These are phyloP conservation scores for Dreissena rostriformis DNA, from an alignment of 1,140 invertebrate species.

Conservation along the genomic window DNA sequence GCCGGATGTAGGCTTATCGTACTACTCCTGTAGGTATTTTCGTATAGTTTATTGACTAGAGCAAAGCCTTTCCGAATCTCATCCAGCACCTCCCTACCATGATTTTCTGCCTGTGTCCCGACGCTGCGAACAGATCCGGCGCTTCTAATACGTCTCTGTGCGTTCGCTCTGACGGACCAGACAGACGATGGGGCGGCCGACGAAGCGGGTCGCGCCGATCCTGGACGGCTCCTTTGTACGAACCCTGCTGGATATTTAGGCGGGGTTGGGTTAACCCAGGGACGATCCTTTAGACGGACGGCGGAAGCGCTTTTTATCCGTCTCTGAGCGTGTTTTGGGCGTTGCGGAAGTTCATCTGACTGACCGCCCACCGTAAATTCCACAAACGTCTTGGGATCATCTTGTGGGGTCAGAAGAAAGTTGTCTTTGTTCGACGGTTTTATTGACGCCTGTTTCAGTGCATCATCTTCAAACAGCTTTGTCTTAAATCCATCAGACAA, in stretches of 20 bases:
- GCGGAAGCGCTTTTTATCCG: slow-evolving; percentile 51
- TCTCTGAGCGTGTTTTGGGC: slow-evolving; percentile 31
- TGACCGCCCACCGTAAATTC: slow-evolving; percentile 54
- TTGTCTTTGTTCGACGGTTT: slow-evolving; percentile 57
- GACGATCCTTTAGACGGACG: slow-evolving; percentile 37
- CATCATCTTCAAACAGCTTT: slow-evolving; percentile 58
- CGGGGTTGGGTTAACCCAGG: slow-evolving; percentile 13
- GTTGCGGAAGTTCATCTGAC: slow-evolving; percentile 3
- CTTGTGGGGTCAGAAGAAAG: slow-evolving; percentile 55
- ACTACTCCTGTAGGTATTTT: slow-evolving; percentile 46
- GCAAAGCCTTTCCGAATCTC: slow-evolving; percentile 62
- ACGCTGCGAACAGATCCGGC: slow-evolving; percentile 50
- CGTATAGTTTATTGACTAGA: slow-evolving; percentile 67
- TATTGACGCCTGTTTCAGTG: slow-evolving; percentile 51
- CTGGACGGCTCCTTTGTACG: slow-evolving; percentile 40
- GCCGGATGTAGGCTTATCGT: slow-evolving; percentile 64
- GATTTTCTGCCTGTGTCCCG: slow-evolving; percentile 22
- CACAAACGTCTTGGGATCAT: slow-evolving; percentile 56
- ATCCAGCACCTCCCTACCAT: slow-evolving; percentile 37
- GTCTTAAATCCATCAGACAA: slow-evolving; percentile 61
- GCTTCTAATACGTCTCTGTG: slow-evolving; percentile 57
- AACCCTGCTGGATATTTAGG: slow-evolving; percentile 42
- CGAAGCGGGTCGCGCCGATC: slow-evolving; percentile 40
- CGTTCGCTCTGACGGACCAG: not conserved
- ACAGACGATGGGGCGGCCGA: slow-evolving; percentile 6